Conservation (phyloP, 2,113 vertebrate species). For the Saccopteryx bilineata region DNA sequence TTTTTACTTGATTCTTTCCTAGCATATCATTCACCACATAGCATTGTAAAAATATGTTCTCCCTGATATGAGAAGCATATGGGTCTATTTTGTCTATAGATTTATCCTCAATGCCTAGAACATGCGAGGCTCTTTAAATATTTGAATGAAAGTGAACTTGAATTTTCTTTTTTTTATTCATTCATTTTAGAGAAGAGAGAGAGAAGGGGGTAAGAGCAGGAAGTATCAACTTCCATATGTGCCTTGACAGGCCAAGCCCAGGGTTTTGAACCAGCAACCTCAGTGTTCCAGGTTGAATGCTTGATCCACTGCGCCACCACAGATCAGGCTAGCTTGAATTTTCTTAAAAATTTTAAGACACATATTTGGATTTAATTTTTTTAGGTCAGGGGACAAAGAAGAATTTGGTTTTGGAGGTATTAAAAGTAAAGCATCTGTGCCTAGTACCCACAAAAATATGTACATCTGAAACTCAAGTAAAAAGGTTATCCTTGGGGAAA, state of each 20-base stretch:
- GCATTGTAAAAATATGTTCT: background rate
- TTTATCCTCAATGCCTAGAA: background rate
- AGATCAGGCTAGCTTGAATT: background rate
- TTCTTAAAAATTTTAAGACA: background rate
- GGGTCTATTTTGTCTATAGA: background rate
- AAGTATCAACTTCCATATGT: too few species aligned
- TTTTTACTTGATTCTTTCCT: background rate
- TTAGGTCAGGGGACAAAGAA: background rate
- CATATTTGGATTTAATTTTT: background rate
- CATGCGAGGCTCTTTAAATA: background rate
- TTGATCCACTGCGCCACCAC: too few species aligned
- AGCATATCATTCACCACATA: rapidly evolving
- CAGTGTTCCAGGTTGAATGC: too few species aligned
- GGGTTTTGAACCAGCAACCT: too few species aligned
- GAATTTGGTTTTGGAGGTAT: background rate
- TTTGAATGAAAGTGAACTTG: background rate
- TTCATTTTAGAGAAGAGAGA: too few species aligned
- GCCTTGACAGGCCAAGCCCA: too few species aligned
- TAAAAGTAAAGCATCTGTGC: background rate
- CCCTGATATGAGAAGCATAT: background rate
- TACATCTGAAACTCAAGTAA: background rate
- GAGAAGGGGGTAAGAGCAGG: too few species aligned
- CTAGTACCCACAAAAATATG: background rate
- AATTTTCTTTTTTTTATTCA: background rate
- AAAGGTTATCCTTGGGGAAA: background rate